phyloP scores from a whole-genome alignment of 2,797 vertebrate species.

The Characodon lateralis region DNA sequence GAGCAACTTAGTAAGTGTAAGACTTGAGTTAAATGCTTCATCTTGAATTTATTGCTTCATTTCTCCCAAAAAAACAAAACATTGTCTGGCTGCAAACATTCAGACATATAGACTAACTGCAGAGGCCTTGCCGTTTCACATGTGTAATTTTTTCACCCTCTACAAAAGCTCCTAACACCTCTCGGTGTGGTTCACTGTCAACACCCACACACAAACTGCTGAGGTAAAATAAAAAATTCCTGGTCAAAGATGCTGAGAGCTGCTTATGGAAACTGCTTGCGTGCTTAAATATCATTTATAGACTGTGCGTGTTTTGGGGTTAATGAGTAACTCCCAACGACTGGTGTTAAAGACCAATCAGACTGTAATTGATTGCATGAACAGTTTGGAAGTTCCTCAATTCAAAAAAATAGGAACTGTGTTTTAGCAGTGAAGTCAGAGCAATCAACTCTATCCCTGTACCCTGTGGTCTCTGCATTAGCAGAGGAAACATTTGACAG shows the following conservation, averaged over 20 bases:
- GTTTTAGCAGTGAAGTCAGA: constrained; percentile 33
- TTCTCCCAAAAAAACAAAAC: background rate
- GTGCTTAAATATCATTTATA: background rate
- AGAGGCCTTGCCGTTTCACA: background rate
- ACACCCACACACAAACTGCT: constrained; percentile 14
- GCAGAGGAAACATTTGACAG: constrained; percentile 55
- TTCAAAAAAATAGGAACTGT: constrained; percentile 62
- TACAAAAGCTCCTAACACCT: constrained; percentile 5
- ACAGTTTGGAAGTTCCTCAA: constrained; percentile 54
- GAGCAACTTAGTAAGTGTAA: background rate
- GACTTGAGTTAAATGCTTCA: background rate
- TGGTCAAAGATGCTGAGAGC: constrained; percentile 31
- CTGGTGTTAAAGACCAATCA: background rate
- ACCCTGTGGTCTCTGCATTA: constrained; percentile 5
- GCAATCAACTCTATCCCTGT: constrained; percentile 21
- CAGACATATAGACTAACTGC: background rate
- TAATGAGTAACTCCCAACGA: constrained; percentile 7
- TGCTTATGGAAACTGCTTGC: background rate
- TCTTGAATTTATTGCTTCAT: background rate
- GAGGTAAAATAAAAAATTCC: background rate
- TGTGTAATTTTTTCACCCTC: constrained; percentile 9
- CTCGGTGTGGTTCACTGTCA: background rate
- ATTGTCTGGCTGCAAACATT: background rate
- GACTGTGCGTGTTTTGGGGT: background rate
- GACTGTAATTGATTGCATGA: constrained; percentile 5